Conservation (phyloP, 1,140 invertebrate genomes). For the Drosophila elegans region DNA sequence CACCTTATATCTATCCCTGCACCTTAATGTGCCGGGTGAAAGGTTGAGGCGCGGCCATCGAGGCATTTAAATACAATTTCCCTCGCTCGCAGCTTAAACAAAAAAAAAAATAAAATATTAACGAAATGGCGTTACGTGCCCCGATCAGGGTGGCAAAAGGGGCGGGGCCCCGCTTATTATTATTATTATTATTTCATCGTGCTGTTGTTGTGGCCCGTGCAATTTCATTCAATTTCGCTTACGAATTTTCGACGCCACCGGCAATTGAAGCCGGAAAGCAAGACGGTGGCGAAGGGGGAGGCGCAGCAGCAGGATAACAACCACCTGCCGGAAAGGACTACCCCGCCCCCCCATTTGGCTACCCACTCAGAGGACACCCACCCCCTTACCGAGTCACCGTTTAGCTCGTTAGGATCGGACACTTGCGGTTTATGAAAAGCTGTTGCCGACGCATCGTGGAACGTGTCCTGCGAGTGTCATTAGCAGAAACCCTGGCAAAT, state of each 20-base stretch:
- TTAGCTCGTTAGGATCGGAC: conserved; percentile 60
- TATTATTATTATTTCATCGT: conserved; percentile 67
- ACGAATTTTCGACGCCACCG: conserved; percentile 57
- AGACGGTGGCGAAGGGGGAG: conserved; percentile 1
- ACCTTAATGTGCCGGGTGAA: conserved; percentile 58
- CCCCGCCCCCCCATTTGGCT: background rate
- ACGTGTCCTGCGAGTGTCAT: conserved; percentile 65
- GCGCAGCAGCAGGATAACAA: conserved; percentile 14
- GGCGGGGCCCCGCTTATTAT: no score
- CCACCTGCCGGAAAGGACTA: conserved; percentile 30
- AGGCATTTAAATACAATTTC: conserved; percentile 65
- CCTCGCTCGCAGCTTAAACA: conserved; percentile 26
- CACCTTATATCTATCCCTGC: conserved; percentile 7
- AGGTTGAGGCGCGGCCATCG: conserved; percentile 35
- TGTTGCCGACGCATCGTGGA: conserved; percentile 25
- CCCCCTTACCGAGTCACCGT: background rate
- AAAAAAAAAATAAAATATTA: conserved; percentile 23
- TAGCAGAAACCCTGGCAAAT: conserved; percentile 47
- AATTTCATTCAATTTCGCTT: conserved; percentile 73
- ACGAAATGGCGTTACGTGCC: conserved; percentile 57
- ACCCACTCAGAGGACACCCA: background rate
- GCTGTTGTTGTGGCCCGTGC: conserved; percentile 31
- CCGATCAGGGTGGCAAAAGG: background rate
- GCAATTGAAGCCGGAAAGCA: conserved; percentile 42
- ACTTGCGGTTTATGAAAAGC: conserved; percentile 58